phyloP scores from a whole-genome alignment of 1,140 invertebrate species.

The Eufriesea mexicana region DNA sequence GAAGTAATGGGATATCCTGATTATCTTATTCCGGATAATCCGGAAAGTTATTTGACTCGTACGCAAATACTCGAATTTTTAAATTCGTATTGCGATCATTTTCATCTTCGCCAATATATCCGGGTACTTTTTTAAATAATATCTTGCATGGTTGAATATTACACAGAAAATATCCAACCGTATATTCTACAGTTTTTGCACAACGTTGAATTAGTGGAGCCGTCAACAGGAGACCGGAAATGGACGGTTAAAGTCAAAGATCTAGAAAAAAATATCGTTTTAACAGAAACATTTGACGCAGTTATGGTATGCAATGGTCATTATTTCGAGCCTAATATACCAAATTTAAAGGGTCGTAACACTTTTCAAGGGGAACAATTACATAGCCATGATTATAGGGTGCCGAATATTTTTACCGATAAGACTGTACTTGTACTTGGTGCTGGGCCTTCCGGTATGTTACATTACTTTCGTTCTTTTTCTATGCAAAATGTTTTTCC shows the following conservation, averaged over 20 bases:
- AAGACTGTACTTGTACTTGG: slow-evolving; percentile 91
- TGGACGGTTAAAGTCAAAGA: slow-evolving; percentile 87
- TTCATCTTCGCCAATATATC: slow-evolving; percentile 86
- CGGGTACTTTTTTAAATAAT: slow-evolving; percentile 82
- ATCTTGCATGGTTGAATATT: neutral
- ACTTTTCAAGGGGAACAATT: slow-evolving; percentile 87
- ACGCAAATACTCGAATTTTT: slow-evolving; percentile 92
- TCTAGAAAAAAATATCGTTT: slow-evolving; percentile 82
- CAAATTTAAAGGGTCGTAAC: slow-evolving; percentile 85
- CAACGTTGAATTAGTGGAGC: slow-evolving; percentile 85
- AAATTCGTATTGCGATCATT: slow-evolving; percentile 89
- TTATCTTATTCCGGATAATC: slow-evolving; percentile 86
- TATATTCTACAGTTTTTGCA: slow-evolving; percentile 84
- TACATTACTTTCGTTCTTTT: neutral
- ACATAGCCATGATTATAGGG: slow-evolving; percentile 94
- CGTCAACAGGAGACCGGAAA: slow-evolving; percentile 76
- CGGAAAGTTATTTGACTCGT: slow-evolving; percentile 90
- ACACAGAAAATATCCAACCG: neutral
- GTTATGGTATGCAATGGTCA: slow-evolving; percentile 94
- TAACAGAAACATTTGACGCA: slow-evolving; percentile 87
- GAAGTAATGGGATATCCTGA: slow-evolving; percentile 91
- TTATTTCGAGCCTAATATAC: slow-evolving; percentile 87
- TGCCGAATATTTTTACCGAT: slow-evolving; percentile 85
- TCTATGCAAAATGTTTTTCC: neutral
- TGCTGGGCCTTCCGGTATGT: slow-evolving; percentile 90